These are phyloP conservation scores for Grus americana DNA, from an alignment of 2,113 vertebrate genomes.

Conservation along the genomic window DNA sequence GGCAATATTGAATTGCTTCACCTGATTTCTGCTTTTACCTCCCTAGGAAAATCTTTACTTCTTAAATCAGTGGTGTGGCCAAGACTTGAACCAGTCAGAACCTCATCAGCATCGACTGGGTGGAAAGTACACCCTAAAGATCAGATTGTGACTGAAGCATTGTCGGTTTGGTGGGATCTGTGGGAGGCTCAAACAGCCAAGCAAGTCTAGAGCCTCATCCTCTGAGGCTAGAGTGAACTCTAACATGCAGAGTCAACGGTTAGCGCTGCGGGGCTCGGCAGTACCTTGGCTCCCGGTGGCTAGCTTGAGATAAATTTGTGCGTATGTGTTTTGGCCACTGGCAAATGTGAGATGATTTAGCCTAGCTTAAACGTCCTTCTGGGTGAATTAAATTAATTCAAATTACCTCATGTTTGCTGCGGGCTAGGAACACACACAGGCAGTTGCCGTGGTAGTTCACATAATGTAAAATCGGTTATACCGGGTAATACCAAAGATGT, in stretches of 20 bases:
- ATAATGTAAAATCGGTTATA: neutral
- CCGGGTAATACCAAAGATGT: neutral
- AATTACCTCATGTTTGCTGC: neutral
- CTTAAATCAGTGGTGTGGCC: neutral
- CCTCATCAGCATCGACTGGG: neutral
- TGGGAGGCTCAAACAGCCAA: neutral
- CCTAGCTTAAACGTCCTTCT: neutral
- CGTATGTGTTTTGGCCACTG: neutral
- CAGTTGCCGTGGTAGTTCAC: neutral
- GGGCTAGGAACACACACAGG: neutral
- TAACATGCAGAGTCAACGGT: neutral
- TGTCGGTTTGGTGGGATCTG: neutral
- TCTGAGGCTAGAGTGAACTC: neutral
- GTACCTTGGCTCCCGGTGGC: neutral
- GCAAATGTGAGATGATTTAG: neutral
- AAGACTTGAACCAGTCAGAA: neutral
- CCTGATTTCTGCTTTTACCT: neutral
- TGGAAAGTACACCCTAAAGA: neutral
- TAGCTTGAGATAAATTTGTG: neutral
- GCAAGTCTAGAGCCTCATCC: neutral
- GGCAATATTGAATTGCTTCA: neutral
- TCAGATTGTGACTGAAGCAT: neutral
- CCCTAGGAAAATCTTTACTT: neutral
- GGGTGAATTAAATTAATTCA: neutral
- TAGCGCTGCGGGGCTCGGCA: accelerated